Base-by-base conservation (phyloP, 2,888 invertebrate genomes). In the Cantharis lateralis region DNA sequence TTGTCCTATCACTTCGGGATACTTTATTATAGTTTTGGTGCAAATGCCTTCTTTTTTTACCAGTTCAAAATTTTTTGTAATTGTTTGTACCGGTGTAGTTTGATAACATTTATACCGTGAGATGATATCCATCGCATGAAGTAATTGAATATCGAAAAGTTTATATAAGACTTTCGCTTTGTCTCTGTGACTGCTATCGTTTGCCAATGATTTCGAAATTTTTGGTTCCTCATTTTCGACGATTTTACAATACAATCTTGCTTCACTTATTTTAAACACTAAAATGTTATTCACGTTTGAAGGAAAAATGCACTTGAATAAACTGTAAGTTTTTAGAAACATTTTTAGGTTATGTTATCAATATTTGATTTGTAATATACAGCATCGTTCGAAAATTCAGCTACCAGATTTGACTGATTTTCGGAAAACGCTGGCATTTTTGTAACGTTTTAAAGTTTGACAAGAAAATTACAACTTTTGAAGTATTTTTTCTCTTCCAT, bases 1-100 rank as follows among this genome's bases (percentile, higher is more conserved):
- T 70, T 82, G 80, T 4, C 82, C 79, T 72, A 88, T 81, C 48
- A 87, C 74, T 74, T 84, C 82, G 28, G 87, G 86, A 80, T 83
- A 83, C 62, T 81, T 81, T 11, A 83, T 15, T 24, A 87, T 74
- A 3, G 82, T 83, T 10, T 82, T 78, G 3, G 78, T 79, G 2
- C 70, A 79, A 26, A 88, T 74, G 9, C 82, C 83, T 68, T 83
- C 77, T 13, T 80, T 62, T 63, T 79, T 18, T 76, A 83, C 85
- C n/a, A 81, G 70, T 15, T 81, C 69, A 76, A 83, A 82, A 81
- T 86, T 86, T 48, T 81, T 72, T 15, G 77, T 78, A 28, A 87
- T 77, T 26, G 72, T 68, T 26, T 79, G 63, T 28, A 72, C 73
- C 32, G 79, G 76, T 15, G 78, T 76, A 66, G 75, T 72, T 13